Evolutionary conservation across 2,888 invertebrate species (phyloP), one percentile per base, ranked within the genome.

Genomic region (Drosophila nigricruria): DNA sequence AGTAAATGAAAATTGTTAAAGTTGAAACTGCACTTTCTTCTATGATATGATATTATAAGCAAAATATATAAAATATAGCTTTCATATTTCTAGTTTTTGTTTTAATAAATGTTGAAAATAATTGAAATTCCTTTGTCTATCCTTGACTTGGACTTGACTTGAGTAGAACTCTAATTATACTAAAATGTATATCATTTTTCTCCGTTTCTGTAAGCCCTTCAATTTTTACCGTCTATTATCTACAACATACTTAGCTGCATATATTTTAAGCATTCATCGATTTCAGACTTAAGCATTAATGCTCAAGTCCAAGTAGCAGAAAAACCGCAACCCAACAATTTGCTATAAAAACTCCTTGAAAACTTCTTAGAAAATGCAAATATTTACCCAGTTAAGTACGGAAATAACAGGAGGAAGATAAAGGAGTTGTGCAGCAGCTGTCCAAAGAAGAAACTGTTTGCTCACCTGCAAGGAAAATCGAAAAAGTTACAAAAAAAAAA

Each of bases 401-500:
- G 45, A 20, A 27, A 27, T 12, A 57, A 45, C 3, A 57, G 43
- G 32, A 16, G 18, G 14, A 23, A 32, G 43, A 43, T 8, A 53
- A 53, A 9, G 47, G 18, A 42, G 36, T 38, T 47, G 50, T 38
- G 23, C 16, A 40, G 60, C 63, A 65, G 57, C 68, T 83, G 60
- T 9, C 59, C 63, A 56, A 61, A 40, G 60, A 38, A 56, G 57
- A 70, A 70, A 71, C 61, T 50, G 71, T 54, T 67, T 47, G 74
- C 89, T 85, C 71, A 85, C 84, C 84, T 89, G 89, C 59, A 88
- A 89, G 50, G 42, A 76, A 61, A 61, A 59, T 2, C 30, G 43
- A 53, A 63, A 40, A 59, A 30, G 60, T 34, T 61, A 27, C 57
- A 36, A 57, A 23, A 53, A 3, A 59, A 54, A 60, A 50, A 54